These are phyloP conservation scores for Montipora capricornis DNA, from an alignment of 64 coral and sea anemone genomes.

Conservation along the genomic window DNA sequence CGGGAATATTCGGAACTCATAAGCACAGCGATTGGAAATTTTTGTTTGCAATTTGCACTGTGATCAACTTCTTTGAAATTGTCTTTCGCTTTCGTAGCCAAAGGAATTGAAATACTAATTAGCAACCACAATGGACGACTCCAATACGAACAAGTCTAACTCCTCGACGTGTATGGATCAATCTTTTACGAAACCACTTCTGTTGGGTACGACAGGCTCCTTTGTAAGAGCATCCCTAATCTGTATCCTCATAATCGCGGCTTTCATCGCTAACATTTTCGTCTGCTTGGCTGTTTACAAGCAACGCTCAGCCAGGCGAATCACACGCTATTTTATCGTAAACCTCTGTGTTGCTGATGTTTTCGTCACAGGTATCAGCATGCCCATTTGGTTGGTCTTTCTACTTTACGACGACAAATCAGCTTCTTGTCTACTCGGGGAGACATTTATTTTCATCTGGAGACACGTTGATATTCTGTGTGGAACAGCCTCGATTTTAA, in stretches of 20 bases:
- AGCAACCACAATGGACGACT: not conserved
- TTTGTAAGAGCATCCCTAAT: slow-evolving; percentile 47
- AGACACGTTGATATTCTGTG: slow-evolving; percentile 71
- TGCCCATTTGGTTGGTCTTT: slow-evolving; percentile 76
- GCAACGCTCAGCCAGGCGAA: slow-evolving; percentile 41
- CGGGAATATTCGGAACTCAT: not conserved
- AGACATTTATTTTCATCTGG: slow-evolving; percentile 58
- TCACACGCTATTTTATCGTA: slow-evolving; percentile 83
- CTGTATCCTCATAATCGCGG: slow-evolving; percentile 58
- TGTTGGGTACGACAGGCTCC: not conserved
- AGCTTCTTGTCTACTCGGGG: not conserved
- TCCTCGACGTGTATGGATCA: not conserved
- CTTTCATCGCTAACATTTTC: slow-evolving; percentile 64
- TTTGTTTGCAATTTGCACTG: not conserved
- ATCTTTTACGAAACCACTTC: not conserved
- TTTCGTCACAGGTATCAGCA: slow-evolving; percentile 75
- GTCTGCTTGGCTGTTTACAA: slow-evolving; percentile 64
- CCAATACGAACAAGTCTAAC: not conserved
- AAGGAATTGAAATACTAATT: too few relatives aligned
- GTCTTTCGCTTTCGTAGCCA: not conserved
- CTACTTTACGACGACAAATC: slow-evolving; percentile 22
- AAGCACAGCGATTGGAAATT: not conserved
- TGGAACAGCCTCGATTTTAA: slow-evolving; percentile 85
- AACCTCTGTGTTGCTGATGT: slow-evolving; percentile 78
- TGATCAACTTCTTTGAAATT: not conserved